A percentile compares a stretch with the other conserved stretches of the same genome.
phyloP scores from a whole-genome alignment of 1,140 invertebrate genomes.

The Bombus difficillimus region DNA sequence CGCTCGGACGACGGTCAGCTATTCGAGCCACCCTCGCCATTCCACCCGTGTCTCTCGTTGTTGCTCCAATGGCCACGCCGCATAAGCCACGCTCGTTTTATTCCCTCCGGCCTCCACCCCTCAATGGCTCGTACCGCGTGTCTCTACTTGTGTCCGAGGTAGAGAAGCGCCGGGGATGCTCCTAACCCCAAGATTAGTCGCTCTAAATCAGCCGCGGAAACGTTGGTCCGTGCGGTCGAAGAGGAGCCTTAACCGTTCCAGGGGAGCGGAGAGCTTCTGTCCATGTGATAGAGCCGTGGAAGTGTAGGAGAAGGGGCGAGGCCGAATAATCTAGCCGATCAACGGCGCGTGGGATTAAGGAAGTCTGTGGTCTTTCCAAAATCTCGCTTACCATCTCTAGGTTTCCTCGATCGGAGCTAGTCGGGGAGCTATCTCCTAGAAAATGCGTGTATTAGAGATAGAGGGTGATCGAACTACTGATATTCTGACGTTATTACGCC shows the following conservation, averaged over 20 bases:
- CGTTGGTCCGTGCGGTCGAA: constrained; percentile 24
- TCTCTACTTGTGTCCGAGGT: not conserved
- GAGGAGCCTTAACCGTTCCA: not conserved
- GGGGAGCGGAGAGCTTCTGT: not conserved
- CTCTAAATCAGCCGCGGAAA: constrained; percentile 64
- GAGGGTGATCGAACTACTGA: not conserved
- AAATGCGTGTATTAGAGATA: not conserved
- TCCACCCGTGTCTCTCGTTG: not conserved
- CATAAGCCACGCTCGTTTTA: constrained; percentile 23
- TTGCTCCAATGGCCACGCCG: not conserved
- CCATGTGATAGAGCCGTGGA: not conserved
- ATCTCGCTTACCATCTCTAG: constrained; percentile 41
- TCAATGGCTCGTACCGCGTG: constrained; percentile 17
- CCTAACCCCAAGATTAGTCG: constrained; percentile 56
- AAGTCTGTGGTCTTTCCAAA: constrained; percentile 48
- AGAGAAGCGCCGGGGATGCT: constrained; percentile 28
- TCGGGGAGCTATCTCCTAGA: not conserved
- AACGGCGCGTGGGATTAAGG: constrained; percentile 59
- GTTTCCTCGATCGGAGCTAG: not conserved
- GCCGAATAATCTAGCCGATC: constrained; percentile 59
- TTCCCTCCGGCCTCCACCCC: not conserved
- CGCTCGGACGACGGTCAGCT: constrained; percentile 41
- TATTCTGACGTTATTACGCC: not conserved
- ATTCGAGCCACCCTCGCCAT: constrained; percentile 14
- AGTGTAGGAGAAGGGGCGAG: not conserved